These are phyloP conservation scores for Catostomus latipinnis DNA, from an alignment of 2,797 vertebrate species.

Conservation along the genomic window DNA sequence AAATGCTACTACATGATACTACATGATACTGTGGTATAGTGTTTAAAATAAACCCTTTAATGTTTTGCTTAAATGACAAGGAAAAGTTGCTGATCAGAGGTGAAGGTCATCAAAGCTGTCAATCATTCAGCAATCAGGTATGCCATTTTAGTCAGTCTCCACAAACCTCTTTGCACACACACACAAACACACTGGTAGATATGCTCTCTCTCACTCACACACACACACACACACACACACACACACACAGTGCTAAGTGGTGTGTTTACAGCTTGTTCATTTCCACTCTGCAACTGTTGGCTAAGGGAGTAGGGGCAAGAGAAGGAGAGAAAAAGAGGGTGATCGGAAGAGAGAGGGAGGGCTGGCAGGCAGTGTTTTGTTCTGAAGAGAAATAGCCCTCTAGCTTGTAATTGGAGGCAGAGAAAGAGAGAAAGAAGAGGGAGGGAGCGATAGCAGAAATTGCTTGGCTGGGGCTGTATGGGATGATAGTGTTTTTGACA, in stretches of 20 bases:
- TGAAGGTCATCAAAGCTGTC: slow-evolving; percentile 24
- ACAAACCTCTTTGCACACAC: slow-evolving; percentile 48
- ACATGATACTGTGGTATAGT: not conserved
- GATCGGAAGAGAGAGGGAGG: slow-evolving; percentile 81
- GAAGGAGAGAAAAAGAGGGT: slow-evolving; percentile 69
- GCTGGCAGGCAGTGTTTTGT: slow-evolving; percentile 82
- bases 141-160: slow-evolving; percentile 20
- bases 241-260: slow-evolving; percentile 81
- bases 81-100: slow-evolving; percentile 10
- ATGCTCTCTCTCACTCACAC: slow-evolving; percentile 49
- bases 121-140: slow-evolving; percentile 40
- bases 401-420: slow-evolving; percentile 86
- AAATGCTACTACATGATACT: slow-evolving; percentile 11
- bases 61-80: slow-evolving; percentile 32
- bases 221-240: slow-evolving; percentile 52
- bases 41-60: not conserved
- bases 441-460: slow-evolving; percentile 87
- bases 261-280: slow-evolving; percentile 89
- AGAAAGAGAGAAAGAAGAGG: slow-evolving; percentile 74
- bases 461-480: slow-evolving; percentile 84
- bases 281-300: slow-evolving; percentile 86
- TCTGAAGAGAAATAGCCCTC: slow-evolving; percentile 86
- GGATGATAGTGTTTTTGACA: slow-evolving; percentile 91
- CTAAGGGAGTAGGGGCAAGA: slow-evolving; percentile 66
- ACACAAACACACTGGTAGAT: slow-evolving; percentile 37